Percentiles rank a stretch among this genome's conserved stretches.
phyloP scores from a whole-genome alignment of 2,113 vertebrate species.

The Cochlearius cochlearius region DNA sequence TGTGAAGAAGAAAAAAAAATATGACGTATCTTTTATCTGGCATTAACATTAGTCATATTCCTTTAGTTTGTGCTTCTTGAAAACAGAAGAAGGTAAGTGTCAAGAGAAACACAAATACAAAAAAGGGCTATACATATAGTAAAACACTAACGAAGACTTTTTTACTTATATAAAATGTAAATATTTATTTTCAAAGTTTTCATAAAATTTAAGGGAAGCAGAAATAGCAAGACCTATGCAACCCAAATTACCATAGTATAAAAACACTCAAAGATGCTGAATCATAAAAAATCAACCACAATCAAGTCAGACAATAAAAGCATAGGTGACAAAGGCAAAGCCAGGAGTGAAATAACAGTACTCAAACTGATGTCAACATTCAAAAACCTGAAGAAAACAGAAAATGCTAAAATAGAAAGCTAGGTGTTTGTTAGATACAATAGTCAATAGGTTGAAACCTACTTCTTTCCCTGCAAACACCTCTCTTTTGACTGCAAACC shows the following conservation, averaged over 20 bases:
- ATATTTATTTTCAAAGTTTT: not conserved
- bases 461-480: not conserved
- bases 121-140: not conserved
- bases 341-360: not conserved
- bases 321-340: not conserved
- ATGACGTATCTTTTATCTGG: not conserved
- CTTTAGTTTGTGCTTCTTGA: not conserved
- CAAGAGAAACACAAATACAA: not conserved
- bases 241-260: not conserved
- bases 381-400: not conserved
- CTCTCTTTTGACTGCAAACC: not conserved
- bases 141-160: not conserved
- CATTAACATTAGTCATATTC: not conserved
- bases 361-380: not conserved
- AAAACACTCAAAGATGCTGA: not conserved
- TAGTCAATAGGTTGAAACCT: not conserved
- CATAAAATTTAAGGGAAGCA: not conserved
- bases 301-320: not conserved
- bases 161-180: not conserved
- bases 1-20: not conserved
- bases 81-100: not conserved
- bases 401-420: not conserved
- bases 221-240: not conserved
- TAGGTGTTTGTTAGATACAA: not conserved
- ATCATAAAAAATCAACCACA: not conserved